Evolutionary conservation across 2,113 vertebrate genomes (phyloP).

Genomic region (Percina caprodes): DNA sequence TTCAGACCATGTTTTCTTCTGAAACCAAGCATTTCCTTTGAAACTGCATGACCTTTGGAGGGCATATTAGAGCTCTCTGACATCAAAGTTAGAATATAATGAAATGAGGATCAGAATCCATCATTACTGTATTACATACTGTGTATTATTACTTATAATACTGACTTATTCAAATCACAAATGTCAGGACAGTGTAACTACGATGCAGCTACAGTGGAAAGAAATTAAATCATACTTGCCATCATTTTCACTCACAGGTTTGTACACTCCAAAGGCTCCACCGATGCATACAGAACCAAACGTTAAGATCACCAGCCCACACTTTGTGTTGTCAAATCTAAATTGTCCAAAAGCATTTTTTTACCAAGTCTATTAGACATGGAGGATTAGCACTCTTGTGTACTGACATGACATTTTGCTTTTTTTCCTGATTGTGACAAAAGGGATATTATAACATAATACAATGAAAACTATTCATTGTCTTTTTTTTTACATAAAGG

Average conservation of each 20-base stretch:
- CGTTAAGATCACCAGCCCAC: conserved; percentile 25
- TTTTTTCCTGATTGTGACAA: background rate
- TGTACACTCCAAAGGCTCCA: conserved; percentile 37
- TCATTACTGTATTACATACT: background rate
- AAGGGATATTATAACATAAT: no score
- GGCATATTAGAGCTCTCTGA: background rate
- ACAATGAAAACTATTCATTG: no score
- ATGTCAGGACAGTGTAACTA: background rate
- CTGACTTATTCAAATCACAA: conserved; percentile 2
- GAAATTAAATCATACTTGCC: background rate
- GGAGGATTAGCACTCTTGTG: no score
- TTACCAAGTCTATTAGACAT: no score
- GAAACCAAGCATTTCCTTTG: conserved; percentile 40
- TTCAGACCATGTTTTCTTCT: background rate
- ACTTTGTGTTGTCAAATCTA: background rate
- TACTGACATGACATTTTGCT: no score
- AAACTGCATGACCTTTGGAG: background rate
- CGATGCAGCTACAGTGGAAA: conserved; percentile 29
- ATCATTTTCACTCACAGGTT: background rate
- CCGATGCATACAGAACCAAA: background rate
- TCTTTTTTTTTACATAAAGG: background rate
- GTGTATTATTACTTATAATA: background rate
- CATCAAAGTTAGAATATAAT: background rate
- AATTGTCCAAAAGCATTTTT: no score
- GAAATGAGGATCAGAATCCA: background rate